Evolutionary conservation across 2,888 invertebrate species (phyloP).

Genomic region (Drosophila engyochracea): DNA sequence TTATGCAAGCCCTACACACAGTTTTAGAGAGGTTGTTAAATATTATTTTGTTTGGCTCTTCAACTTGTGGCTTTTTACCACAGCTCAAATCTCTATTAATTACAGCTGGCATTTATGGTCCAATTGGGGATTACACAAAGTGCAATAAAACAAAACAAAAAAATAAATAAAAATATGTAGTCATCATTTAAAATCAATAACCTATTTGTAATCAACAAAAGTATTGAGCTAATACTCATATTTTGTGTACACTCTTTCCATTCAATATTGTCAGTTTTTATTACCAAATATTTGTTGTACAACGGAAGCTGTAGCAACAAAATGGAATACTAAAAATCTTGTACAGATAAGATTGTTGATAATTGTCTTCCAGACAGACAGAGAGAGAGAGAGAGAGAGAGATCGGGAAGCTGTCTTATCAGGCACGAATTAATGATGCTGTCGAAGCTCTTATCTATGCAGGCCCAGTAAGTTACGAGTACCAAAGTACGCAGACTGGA

Average conservation of each 20-base stretch:
- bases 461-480: background rate
- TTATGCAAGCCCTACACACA: conserved; percentile 3
- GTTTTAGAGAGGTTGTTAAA: background rate
- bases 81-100: conserved; percentile 22
- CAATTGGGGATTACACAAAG: background rate
- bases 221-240: no score
- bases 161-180: no score
- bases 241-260: background rate
- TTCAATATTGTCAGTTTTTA: background rate
- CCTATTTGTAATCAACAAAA: background rate
- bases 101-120: conserved; percentile 9
- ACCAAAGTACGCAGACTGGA: background rate
- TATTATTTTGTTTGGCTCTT: conserved; percentile 21
- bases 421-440: conserved; percentile 7
- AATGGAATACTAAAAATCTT: background rate
- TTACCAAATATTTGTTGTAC: background rate
- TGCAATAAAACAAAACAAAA: background rate
- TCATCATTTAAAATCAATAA: background rate
- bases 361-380: background rate
- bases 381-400: background rate
- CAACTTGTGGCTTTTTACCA: conserved; percentile 26
- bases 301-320: conserved; percentile 32
- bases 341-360: conserved; percentile 1
- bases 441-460: conserved; percentile 29
- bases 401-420: conserved; percentile 22